Percentiles rank a stretch among this genome's conserved stretches.
Conservation (phyloP, 2,888 invertebrate genomes). For the Oscheius sp. region DNA sequence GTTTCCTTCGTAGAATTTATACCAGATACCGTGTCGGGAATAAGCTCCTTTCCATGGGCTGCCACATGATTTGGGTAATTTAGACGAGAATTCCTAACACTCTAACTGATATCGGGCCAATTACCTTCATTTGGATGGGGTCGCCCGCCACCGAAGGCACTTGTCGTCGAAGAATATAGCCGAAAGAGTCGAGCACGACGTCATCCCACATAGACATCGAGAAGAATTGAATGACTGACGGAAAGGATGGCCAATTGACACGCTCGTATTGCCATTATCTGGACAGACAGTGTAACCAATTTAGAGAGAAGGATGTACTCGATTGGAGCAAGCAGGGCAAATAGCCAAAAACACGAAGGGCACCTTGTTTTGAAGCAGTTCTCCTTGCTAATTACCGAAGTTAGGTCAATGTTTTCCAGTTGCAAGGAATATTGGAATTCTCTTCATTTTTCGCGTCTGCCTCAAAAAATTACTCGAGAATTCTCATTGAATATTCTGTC, state of each 20-base stretch:
- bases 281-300: too few species aligned
- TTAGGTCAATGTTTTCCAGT: background rate
- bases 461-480: too few species aligned
- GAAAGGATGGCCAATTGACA: background rate
- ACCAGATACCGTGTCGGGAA: constrained; percentile 51
- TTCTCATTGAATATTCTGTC: too few species aligned
- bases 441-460: too few species aligned
- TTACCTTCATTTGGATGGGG: constrained; percentile 42
- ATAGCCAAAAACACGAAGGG: too few species aligned
- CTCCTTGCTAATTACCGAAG: background rate
- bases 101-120: background rate
- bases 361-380: too few species aligned
- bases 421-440: background rate
- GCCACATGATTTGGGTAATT: constrained; percentile 39
- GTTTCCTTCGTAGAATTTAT: constrained; percentile 38
- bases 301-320: too few species aligned
- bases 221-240: background rate
- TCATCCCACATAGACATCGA: constrained; percentile 19
- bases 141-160: constrained; percentile 36
- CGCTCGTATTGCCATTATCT: too few species aligned
- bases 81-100: constrained; percentile 29
- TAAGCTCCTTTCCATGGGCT: constrained; percentile 50
- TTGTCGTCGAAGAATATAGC: constrained; percentile 38
- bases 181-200: constrained; percentile 15
- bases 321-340: too few species aligned